Evolutionary conservation across 2,888 invertebrate genomes (phyloP), one percentile per base, ranked within the genome.

Genomic region (Trilocha varians): DNA sequence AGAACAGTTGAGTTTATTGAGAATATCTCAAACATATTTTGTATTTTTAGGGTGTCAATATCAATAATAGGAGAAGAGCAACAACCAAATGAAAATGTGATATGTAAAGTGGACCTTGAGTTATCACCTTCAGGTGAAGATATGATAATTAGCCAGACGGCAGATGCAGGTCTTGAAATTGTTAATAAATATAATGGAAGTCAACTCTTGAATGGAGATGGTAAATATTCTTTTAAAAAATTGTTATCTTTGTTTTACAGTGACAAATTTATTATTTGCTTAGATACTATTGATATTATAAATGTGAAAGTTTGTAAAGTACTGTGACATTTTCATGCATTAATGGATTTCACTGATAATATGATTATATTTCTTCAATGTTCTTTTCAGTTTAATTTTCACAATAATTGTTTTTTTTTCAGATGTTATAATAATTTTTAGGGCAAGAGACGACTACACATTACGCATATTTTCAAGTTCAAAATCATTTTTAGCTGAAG

Each of bases 11-110:
- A 9, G 14, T 32, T 32, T 33, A 11, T 32, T 38, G 9, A 13
- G 3, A 16, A 13, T 15, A 9, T 32, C 13, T 34, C 11, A n/a
- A 13, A 6, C 13, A 13, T 41, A 16, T 36, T 16, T 43, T 42
- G 40, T 40, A 41, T 39, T 70, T 65, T 38, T 56, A 76, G 75
- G 44, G 50, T 74, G 16, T 51, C 48, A 33, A 42, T 71, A 36
- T 67, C 58, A 39, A 53, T 75, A 32, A 41, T 70, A 42, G 66
- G 70, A 13, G 73, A 64, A 38, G 40, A 38, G 32, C 45, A 50
- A 41, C 40, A 50, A 38, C 61, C 71, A 32, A 73, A 75, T 40
- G 49, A 55, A 38, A 73, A 76, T 46, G 52, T 71, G 48, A 70
- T 68, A 9, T 69, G 65, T 42, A 65, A 71, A 53, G 43, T 74